Conservation (phyloP, 2,797 vertebrate species). For the Enteromius anoplus region DNA sequence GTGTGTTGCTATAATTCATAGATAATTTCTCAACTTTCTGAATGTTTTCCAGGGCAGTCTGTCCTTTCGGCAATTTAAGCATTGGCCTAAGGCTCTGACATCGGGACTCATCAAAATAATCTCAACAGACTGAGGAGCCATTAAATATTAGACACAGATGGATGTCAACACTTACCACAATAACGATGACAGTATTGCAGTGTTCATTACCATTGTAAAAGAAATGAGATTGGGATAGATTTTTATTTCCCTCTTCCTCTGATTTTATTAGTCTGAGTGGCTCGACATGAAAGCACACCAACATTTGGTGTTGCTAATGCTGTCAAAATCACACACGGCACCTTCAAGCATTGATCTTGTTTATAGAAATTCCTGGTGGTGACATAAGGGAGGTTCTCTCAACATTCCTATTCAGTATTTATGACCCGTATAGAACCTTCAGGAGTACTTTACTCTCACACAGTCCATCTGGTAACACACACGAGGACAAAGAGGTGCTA, state of each 20-base stretch:
- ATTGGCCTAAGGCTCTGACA: not conserved
- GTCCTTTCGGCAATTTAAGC: not conserved
- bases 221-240: not conserved
- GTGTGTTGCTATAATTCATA: too few relatives aligned
- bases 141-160: constrained; percentile 4
- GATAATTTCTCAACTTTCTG: not conserved
- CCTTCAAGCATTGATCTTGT: constrained; percentile 3
- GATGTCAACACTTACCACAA: not conserved
- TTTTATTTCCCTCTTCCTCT: not conserved
- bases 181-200: not conserved
- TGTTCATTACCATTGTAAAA: not conserved
- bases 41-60: not conserved
- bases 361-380: not conserved
- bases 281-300: not conserved
- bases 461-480: constrained; percentile 17
- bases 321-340: not conserved
- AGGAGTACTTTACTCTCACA: constrained; percentile 30
- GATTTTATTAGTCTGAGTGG: too few relatives aligned
- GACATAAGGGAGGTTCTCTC: not conserved
- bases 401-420: constrained; percentile 33
- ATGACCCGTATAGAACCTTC: constrained; percentile 6
- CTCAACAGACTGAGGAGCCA: not conserved
- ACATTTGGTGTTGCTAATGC: not conserved
- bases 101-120: constrained; percentile 1
- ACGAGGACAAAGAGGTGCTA: constrained; percentile 58